Base-by-base conservation (phyloP, 2,113 vertebrate genomes). In the Lophius piscatorius region DNA sequence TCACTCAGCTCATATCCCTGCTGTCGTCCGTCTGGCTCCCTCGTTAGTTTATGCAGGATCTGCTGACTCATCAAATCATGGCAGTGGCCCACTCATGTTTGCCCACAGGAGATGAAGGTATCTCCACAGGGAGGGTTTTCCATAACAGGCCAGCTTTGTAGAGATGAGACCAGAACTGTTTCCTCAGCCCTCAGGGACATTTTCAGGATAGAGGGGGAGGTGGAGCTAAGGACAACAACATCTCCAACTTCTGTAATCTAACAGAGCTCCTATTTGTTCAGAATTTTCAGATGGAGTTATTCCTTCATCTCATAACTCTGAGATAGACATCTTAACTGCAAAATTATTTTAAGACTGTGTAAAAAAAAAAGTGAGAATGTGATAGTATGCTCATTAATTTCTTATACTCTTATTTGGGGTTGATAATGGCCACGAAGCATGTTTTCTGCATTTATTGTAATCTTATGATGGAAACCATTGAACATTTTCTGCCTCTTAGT, bases 1-100 rank as follows among this genome's bases (percentile, higher is more conserved):
- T 57, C 35, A 62, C 0, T 85, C 76, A 78, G 62, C 58, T 88
- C 55, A 81, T 79, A 86, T 86, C 80, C 82, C 28, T 47, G 76
- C 42, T 81, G 80, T 87, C 70, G 77, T 70, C 52, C 42, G 35
- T 60, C 42, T 26, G 4, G 44, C 21, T 34, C 29, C 4, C 39
- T 71, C 40, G 4, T 60, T 38, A n/a, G 29, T 21, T 71, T 77
- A 79, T 14, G n/a, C 47, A 50, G 48, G 47, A 74, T 54, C 57
- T 39, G 36, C 45, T 70, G 63, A 55, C 64, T 24, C 44, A 40
- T 39, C 42, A 40, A 16, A 47, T 76, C 16, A n/a, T 38, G 49
- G 31, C 14, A n/a, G 33, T 63, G 33, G 39, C 49, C 40, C 55
- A 66, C 34, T 33, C 4, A 42, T 28, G 38, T 51, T 36, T 47